These are phyloP conservation scores for Acrocephalus arundinaceus DNA, from an alignment of 2,113 vertebrate genomes.

Conservation along the genomic window DNA sequence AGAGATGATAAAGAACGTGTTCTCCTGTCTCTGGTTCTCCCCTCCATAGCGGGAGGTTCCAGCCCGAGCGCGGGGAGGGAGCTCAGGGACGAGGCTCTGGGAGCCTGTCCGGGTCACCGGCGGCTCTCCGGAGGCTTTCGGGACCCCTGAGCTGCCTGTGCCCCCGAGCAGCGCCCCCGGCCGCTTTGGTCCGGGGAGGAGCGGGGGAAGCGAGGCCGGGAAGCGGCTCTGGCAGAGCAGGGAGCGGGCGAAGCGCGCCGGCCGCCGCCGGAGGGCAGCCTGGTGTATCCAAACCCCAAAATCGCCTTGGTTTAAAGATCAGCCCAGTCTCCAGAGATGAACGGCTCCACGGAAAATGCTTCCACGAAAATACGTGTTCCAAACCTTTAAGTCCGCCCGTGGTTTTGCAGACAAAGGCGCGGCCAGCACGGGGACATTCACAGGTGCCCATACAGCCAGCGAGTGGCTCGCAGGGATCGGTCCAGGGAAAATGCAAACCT, in stretches of 20 bases:
- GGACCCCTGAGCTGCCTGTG: neutral
- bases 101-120: neutral
- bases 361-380: neutral
- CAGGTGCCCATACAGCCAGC: neutral
- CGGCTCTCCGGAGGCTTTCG: fast-evolving
- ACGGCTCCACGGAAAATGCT: neutral
- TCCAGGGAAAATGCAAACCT: constrained; percentile 11
- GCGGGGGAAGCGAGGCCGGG: no score
- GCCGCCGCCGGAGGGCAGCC: constrained; percentile 35
- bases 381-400: neutral
- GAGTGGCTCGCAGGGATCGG: neutral
- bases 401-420: neutral
- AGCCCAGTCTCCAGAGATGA: fast-evolving
- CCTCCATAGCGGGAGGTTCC: neutral
- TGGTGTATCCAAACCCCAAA: neutral
- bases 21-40: neutral
- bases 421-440: fast-evolving
- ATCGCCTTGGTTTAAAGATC: fast-evolving
- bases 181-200: fast-evolving
- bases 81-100: neutral
- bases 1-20: neutral
- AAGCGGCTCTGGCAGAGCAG: fast-evolving
- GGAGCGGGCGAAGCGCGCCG: neutral
- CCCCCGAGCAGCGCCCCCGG: neutral
- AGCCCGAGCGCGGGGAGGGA: neutral